Evolutionary conservation across 2,888 invertebrate genomes (phyloP).

Genomic region (Drosophila prolongata): DNA sequence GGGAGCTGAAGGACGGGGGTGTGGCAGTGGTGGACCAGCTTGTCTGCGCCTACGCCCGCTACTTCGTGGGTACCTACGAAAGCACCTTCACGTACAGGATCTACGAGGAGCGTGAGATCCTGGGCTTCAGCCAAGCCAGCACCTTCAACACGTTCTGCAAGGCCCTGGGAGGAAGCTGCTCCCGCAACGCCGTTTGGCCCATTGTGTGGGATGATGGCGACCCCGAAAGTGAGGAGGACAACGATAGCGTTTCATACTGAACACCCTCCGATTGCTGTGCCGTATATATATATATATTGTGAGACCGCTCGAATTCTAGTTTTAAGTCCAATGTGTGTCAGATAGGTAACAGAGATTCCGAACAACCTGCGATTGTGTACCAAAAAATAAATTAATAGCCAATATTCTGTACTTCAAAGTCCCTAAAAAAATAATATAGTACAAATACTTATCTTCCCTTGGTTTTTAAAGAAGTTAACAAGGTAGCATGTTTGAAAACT

Average conservation of each 20-base stretch:
- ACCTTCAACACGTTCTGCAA: slow-evolving; percentile 93
- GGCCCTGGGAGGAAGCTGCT: slow-evolving; percentile 87
- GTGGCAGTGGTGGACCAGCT: slow-evolving; percentile 97
- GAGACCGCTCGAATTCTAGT: slow-evolving; percentile 22
- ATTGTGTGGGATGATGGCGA: slow-evolving; percentile 85
- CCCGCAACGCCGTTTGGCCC: slow-evolving; percentile 91
- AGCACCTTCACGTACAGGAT: slow-evolving; percentile 98
- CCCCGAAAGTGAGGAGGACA: slow-evolving; percentile 58
- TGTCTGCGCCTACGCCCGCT: slow-evolving; percentile 94
- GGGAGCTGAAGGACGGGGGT: slow-evolving; percentile 89
- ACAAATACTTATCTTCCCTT: too few species aligned
- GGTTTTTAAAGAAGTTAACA: too few species aligned
- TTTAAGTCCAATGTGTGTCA: slow-evolving; percentile 2
- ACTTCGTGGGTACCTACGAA: slow-evolving; percentile 96
- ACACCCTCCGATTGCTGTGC: background rate
- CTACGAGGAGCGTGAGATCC: slow-evolving; percentile 98
- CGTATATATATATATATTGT: background rate
- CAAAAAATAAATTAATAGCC: slow-evolving; percentile 43
- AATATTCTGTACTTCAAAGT: background rate
- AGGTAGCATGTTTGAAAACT: too few species aligned
- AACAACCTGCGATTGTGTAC: slow-evolving; percentile 71
- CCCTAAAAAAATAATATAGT: too few species aligned
- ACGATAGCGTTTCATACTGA: slow-evolving; percentile 40
- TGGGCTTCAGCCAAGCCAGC: slow-evolving; percentile 91
- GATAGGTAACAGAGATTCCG: slow-evolving; percentile 33